Evolutionary conservation across 1,140 invertebrate species (phyloP), one percentile per base, ranked within the genome.

Genomic region (Psilanteris sp.): DNA sequence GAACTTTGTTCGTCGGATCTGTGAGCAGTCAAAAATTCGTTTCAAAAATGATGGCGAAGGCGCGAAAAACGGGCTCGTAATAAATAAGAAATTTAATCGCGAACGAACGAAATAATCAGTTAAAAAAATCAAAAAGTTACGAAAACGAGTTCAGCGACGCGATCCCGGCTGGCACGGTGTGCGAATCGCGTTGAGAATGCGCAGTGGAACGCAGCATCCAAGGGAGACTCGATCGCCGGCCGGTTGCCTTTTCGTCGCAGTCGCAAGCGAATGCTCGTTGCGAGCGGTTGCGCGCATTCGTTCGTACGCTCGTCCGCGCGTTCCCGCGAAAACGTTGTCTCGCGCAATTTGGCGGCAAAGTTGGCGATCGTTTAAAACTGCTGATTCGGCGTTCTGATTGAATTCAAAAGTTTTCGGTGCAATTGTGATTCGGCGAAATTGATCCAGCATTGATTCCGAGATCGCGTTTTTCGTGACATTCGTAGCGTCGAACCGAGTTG

Each of bases 161-260:
- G 16, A 54, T 61, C 48, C 31, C 37, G 39, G 22, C 41, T 39
- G 48, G 48, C 46, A 36, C 32, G 26, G 9, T 37, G 18, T 15
- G 15, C 39, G 67, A 62, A 61, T 39, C 48, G 48, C 41, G 32
- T 20, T n/a, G 67, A 48, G 67, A 55, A 55, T 72, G 67, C 67
- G 67, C 55, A 72, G 67, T 72, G 44, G 27, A 15, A 18, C 57
- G 46, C 67, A 72, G 67, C 67, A 62, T 74, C 61, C 61, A 18
- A 74, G 59, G 29, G 50, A 64, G 48, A 37, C 27, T 31, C 32
- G 32, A 8, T 50, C 43, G 61, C 59, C 61, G 71, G 71, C 54
- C 54, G 71, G 68, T 36, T 39, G 48, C 37, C 22, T 37, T 34
- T 55, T 57, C 50, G 29, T 43, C 20, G 44, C 70, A 73, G 70